Evolutionary conservation across 2,113 vertebrate genomes (phyloP).

Genomic region (Oreochromis tanganicae): DNA sequence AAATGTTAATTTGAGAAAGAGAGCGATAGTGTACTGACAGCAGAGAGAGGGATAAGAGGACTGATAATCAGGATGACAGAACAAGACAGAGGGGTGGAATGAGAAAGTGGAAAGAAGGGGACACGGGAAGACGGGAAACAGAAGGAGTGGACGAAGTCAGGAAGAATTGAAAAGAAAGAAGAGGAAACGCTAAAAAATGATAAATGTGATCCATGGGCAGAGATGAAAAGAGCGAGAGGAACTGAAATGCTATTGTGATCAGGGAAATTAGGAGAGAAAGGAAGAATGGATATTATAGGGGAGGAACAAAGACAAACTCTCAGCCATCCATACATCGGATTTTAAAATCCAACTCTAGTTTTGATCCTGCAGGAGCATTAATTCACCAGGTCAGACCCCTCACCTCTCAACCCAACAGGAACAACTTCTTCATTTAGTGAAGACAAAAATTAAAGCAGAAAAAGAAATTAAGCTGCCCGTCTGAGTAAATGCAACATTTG

Average conservation of each 20-base stretch:
- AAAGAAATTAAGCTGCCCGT: background rate
- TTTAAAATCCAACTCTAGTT: background rate
- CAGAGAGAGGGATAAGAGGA: slow-evolving; percentile 85
- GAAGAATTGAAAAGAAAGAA: background rate
- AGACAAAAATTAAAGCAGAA: background rate
- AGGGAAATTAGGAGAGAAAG: background rate
- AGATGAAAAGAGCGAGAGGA: background rate
- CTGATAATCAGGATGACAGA: slow-evolving; percentile 85
- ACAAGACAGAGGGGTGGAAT: slow-evolving; percentile 40
- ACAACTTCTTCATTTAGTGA: background rate
- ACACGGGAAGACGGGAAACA: background rate
- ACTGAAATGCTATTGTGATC: background rate
- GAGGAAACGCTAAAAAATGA: background rate
- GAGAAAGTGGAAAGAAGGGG: background rate
- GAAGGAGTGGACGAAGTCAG: background rate
- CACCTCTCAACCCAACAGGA: background rate
- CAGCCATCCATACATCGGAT: background rate
- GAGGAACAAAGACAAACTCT: background rate
- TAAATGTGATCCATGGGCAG: background rate
- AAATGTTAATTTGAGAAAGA: slow-evolving; percentile 99
- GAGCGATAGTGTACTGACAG: slow-evolving; percentile 98
- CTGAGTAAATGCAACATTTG: background rate
- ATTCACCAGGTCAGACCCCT: background rate
- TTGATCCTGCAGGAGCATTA: background rate
- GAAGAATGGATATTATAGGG: background rate